Percentiles rank a stretch among this genome's conserved stretches.
Conservation (phyloP, 2,113 vertebrate genomes). For the Alouatta palliata region DNA sequence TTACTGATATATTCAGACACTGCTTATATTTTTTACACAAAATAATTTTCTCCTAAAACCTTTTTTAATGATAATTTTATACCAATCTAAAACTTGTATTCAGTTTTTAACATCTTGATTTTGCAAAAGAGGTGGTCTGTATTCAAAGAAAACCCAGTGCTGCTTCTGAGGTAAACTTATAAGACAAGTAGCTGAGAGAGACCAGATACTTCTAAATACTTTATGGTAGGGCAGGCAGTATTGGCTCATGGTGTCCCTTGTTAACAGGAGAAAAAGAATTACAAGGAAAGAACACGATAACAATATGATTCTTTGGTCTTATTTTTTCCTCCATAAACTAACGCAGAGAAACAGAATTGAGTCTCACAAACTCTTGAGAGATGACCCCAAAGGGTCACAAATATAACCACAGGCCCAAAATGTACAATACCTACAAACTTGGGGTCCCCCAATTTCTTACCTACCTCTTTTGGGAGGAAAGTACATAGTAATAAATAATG, state of each 20-base stretch:
- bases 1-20: neutral
- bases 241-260: neutral
- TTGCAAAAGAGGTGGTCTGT: slow-evolving; percentile 10
- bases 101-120: neutral
- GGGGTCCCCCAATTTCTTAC: neutral
- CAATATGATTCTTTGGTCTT: neutral
- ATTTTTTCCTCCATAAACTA: neutral
- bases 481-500: neutral
- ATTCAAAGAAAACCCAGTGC: neutral
- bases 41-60: neutral
- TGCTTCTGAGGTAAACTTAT: neutral
- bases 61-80: slow-evolving; percentile 14
- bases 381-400: neutral
- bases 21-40: neutral
- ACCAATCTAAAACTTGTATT: neutral
- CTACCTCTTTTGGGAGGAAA: neutral
- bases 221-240: neutral
- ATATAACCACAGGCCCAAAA: neutral
- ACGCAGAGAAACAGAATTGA: neutral
- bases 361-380: neutral
- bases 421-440: neutral
- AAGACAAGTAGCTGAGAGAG: neutral
- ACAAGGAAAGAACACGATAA: neutral
- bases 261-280: neutral
- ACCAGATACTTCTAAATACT: neutral